Evolutionary conservation across 2,888 invertebrate genomes (phyloP).

Genomic region (Arge pagana): DNA sequence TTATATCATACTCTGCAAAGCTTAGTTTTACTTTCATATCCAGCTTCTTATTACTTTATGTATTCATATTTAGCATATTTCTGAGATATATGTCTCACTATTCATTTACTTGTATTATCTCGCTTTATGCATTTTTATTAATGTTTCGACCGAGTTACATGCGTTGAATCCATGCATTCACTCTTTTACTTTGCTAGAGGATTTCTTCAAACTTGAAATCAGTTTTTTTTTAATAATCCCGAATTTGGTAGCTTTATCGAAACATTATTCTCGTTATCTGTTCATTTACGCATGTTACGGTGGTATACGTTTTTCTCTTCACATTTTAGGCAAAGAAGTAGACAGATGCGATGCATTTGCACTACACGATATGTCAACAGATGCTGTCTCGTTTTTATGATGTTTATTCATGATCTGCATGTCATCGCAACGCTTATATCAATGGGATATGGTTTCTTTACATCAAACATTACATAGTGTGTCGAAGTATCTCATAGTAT

Average conservation of each 20-base stretch:
- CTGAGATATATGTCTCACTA: too few relatives aligned
- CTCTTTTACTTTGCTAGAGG: neutral
- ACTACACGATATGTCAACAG: slow-evolving; percentile 41
- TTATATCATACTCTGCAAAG: too few relatives aligned
- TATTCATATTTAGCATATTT: too few relatives aligned
- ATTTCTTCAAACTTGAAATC: neutral
- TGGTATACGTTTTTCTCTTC: slow-evolving; percentile 47
- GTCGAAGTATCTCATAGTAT: neutral
- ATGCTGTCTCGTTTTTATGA: slow-evolving; percentile 45
- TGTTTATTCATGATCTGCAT: slow-evolving; percentile 52
- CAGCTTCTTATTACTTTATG: too few relatives aligned
- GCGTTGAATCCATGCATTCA: neutral
- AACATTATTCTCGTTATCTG: too few relatives aligned
- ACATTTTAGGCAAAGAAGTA: slow-evolving; percentile 55
- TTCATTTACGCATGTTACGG: slow-evolving; percentile 44
- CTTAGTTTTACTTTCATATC: too few relatives aligned
- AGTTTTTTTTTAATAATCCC: too few relatives aligned
- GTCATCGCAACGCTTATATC: slow-evolving; percentile 38
- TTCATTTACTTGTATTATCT: too few relatives aligned
- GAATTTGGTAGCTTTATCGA: too few relatives aligned
- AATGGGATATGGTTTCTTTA: too few relatives aligned
- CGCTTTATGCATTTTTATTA: neutral
- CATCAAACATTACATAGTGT: too few relatives aligned
- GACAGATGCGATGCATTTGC: slow-evolving; percentile 48
- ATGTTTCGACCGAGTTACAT: neutral